Conservation (phyloP, 2,797 vertebrate species). For the Ctenosaura bakeri region DNA sequence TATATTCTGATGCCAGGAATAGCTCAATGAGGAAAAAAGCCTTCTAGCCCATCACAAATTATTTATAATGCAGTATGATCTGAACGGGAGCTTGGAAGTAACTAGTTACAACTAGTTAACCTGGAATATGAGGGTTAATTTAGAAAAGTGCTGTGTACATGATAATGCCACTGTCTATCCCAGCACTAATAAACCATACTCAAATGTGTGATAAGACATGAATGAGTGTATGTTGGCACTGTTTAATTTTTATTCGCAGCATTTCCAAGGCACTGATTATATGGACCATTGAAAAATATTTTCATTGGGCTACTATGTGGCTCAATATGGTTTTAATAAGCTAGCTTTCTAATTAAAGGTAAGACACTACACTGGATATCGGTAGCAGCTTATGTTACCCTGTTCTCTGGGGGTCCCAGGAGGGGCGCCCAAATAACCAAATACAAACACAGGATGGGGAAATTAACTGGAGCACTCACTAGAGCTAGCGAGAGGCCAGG, state of each 20-base stretch:
- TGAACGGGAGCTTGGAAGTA: neutral
- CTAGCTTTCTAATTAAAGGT: constrained; percentile 41
- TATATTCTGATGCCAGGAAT: neutral
- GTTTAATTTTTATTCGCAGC: neutral
- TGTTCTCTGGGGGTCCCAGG: too few relatives aligned
- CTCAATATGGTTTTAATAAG: constrained; percentile 41
- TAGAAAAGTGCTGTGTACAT: too few relatives aligned
- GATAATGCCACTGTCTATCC: neutral
- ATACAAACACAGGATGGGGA: too few relatives aligned
- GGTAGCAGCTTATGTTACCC: constrained; percentile 43
- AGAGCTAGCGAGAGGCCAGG: too few relatives aligned
- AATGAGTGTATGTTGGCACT: neutral
- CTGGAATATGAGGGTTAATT: too few relatives aligned
- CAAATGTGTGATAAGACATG: neutral
- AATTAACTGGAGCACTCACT: too few relatives aligned
- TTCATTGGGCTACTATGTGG: neutral
- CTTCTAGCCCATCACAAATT: neutral
- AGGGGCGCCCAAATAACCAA: too few relatives aligned
- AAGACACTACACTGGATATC: constrained; percentile 37
- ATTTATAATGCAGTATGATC: neutral
- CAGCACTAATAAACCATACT: neutral
- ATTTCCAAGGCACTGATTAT: neutral
- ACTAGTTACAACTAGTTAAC: neutral
- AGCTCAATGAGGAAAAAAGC: neutral
- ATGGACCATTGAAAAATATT: neutral